Evolutionary conservation across 1,140 invertebrate species (phyloP).

Genomic region (Telenomus remus): DNA sequence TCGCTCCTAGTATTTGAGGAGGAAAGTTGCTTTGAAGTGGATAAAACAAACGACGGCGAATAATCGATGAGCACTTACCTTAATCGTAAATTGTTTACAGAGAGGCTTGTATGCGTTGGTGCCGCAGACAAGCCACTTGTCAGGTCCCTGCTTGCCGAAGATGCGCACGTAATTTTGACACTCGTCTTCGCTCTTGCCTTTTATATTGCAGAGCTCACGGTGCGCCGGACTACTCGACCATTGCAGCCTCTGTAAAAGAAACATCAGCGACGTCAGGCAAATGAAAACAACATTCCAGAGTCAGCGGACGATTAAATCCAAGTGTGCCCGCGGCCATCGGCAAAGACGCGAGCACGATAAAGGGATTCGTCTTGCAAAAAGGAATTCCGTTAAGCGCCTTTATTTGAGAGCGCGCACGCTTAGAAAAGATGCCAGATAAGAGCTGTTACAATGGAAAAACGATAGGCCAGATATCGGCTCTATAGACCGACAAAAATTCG

Average conservation of each 20-base stretch:
- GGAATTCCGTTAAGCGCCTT: conserved; percentile 56
- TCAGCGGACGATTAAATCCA: conserved; percentile 52
- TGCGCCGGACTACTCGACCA: conserved; percentile 90
- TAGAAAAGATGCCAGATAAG: conserved; percentile 53
- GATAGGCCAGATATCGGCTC: conserved; percentile 38
- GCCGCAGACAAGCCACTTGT: conserved; percentile 91
- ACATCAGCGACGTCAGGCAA: conserved; percentile 23
- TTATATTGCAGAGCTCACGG: conserved; percentile 88
- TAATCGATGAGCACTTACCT: conserved; percentile 70
- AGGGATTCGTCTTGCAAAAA: conserved; percentile 48
- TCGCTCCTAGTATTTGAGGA: too few species aligned
- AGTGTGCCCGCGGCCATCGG: conserved; percentile 26
- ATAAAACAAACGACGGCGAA: too few species aligned
- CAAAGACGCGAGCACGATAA: conserved; percentile 52
- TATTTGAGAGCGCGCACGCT: conserved; percentile 27
- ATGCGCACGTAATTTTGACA: conserved; percentile 98
- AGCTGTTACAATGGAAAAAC: conserved; percentile 50
- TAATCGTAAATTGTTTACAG: conserved; percentile 85
- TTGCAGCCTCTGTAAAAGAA: conserved; percentile 82
- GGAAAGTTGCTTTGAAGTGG: too few species aligned
- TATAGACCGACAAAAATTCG: conserved; percentile 35
- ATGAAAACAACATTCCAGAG: conserved; percentile 41
- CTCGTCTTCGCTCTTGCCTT: conserved; percentile 89
- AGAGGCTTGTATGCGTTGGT: conserved; percentile 97
- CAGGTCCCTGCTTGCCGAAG: conserved; percentile 82